Conservation (phyloP, 2,888 invertebrate genomes). For the Uloborus plumipes region DNA sequence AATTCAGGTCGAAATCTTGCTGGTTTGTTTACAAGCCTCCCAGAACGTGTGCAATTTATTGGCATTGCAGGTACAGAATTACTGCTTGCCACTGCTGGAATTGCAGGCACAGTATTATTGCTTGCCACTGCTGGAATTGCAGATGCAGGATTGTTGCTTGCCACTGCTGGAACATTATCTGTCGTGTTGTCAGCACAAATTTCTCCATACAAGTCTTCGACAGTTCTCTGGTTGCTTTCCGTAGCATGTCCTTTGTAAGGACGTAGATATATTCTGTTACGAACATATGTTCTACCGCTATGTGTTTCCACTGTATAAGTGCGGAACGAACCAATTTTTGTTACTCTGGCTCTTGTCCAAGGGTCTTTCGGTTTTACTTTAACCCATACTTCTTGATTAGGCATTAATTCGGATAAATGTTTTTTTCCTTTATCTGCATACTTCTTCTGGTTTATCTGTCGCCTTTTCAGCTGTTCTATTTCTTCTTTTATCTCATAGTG, state of each 20-base stretch:
- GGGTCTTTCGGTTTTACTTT: not conserved
- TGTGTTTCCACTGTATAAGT: not conserved
- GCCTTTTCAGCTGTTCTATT: not conserved
- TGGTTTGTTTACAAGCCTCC: too few species aligned
- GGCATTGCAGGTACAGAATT: too few species aligned
- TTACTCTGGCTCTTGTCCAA: not conserved
- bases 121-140: too few species aligned
- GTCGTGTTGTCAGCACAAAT: too few species aligned
- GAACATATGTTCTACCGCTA: not conserved
- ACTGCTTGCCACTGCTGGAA: too few species aligned
- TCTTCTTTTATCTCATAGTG: not conserved
- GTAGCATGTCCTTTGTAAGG: not conserved
- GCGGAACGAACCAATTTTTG: not conserved
- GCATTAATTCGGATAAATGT: slow-evolving; percentile 3
- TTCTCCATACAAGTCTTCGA: slow-evolving; percentile 4
- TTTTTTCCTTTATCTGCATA: slow-evolving; percentile 4
- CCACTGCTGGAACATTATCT: too few species aligned
- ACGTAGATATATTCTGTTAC: slow-evolving; percentile 9
- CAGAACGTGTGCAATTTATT: too few species aligned
- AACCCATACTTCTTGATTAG: not conserved
- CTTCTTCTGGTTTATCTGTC: slow-evolving; percentile 1
- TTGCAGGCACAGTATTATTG: too few species aligned
- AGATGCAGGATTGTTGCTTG: too few species aligned
- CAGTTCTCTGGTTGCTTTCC: not conserved
- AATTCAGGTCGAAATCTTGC: too few species aligned